Evolutionary conservation across 2,113 vertebrate genomes (phyloP).

Genomic region (Gila orcuttii): DNA sequence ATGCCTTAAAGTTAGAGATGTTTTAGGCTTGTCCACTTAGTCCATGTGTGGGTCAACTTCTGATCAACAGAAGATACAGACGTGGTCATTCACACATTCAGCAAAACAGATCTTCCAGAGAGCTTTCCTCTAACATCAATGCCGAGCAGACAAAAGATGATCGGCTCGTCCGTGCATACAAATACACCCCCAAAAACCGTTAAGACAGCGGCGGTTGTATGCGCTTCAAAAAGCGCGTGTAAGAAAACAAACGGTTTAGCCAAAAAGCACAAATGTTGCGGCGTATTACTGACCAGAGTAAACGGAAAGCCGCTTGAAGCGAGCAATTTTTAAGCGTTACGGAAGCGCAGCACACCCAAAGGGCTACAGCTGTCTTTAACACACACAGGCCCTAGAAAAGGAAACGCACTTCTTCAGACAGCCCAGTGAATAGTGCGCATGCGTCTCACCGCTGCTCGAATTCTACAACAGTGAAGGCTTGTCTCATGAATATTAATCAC

Average conservation of each 20-base stretch:
- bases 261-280: slow-evolving; percentile 2
- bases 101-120: not conserved
- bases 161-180: not conserved
- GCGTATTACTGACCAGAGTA: not conserved
- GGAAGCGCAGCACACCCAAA: slow-evolving; percentile 30
- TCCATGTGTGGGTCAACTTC: slow-evolving; percentile 36
- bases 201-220: not conserved
- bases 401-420: slow-evolving; percentile 40
- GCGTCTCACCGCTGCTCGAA: not conserved
- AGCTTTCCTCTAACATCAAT: slow-evolving; percentile 26
- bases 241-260: not conserved
- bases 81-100: not conserved
- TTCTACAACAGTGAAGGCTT: not conserved
- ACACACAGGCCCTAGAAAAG: slow-evolving; percentile 39
- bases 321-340: slow-evolving; percentile 24
- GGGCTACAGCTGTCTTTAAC: slow-evolving; percentile 29
- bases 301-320: not conserved
- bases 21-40: slow-evolving; percentile 6
- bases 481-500: not conserved
- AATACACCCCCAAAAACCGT: not conserved
- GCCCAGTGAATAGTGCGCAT: not conserved
- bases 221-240: not conserved
- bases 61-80: not conserved
- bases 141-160: slow-evolving; percentile 44
- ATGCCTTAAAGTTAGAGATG: slow-evolving; percentile 5